phyloP scores from a whole-genome alignment of 2,888 invertebrate genomes.

The Tipula helvola region DNA sequence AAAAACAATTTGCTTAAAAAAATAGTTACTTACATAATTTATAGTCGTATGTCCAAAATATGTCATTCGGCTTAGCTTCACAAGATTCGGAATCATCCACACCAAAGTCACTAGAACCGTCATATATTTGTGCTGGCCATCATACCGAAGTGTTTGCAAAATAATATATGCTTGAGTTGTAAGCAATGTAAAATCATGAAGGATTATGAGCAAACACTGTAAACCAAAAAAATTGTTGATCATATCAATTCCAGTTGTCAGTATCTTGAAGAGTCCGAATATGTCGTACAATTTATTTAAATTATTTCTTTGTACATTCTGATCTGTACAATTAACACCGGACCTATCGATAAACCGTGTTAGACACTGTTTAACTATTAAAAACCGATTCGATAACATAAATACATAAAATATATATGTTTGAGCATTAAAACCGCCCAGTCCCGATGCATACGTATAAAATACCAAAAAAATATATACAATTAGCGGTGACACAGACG shows the following conservation, averaged over 20 bases:
- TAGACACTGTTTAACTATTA: background rate
- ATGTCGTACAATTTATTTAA: background rate
- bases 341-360: background rate
- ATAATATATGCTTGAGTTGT: background rate
- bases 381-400: background rate
- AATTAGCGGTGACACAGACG: background rate
- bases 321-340: background rate
- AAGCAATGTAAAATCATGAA: background rate
- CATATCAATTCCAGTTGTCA: background rate
- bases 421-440: background rate
- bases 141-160: background rate
- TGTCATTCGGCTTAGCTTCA: background rate
- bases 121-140: background rate
- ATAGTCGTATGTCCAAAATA: background rate
- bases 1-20: too few relatives aligned
- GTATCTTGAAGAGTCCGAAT: background rate
- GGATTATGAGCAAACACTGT: background rate
- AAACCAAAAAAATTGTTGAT: background rate
- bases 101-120: background rate
- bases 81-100: background rate
- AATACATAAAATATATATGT: background rate
- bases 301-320: background rate
- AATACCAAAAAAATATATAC: background rate
- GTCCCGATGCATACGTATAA: background rate
- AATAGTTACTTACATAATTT: background rate